A percentile compares a stretch with the other conserved stretches of the same genome.
Conservation (phyloP, 1,140 invertebrate species). For the Ephestia elutella region DNA sequence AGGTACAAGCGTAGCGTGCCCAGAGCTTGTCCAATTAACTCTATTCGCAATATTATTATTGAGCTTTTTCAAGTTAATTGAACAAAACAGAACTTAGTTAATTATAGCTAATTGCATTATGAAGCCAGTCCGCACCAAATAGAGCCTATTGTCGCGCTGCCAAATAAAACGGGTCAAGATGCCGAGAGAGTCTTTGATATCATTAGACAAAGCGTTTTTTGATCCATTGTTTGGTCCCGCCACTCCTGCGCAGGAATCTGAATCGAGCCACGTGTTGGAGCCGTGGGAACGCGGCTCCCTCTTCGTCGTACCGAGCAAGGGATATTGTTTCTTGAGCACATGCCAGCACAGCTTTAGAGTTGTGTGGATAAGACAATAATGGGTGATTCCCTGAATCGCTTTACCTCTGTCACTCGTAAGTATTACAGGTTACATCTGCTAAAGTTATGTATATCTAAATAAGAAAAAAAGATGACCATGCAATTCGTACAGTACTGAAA, state of each 20-base stretch:
- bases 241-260: background rate
- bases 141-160: background rate
- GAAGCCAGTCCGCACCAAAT: background rate
- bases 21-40: no score
- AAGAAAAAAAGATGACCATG: no score
- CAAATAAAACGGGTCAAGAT: slow-evolving; percentile 1
- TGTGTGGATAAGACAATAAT: slow-evolving; percentile 32
- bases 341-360: slow-evolving; percentile 35
- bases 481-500: no score
- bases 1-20: no score
- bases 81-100: no score
- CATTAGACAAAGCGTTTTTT: slow-evolving; percentile 1
- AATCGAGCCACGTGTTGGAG: slow-evolving; percentile 31
- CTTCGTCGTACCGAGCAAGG: slow-evolving; percentile 34
- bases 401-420: no score
- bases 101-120: no score
- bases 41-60: no score
- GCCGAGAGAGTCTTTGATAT: background rate
- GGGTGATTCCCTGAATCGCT: background rate
- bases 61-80: no score
- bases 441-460: no score
- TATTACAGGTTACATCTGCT: no score
- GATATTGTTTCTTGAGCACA: slow-evolving; percentile 71
- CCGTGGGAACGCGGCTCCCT: slow-evolving; percentile 61
- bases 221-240: background rate